Conservation (phyloP, 2,888 invertebrate species). For the Spodoptera picta region DNA sequence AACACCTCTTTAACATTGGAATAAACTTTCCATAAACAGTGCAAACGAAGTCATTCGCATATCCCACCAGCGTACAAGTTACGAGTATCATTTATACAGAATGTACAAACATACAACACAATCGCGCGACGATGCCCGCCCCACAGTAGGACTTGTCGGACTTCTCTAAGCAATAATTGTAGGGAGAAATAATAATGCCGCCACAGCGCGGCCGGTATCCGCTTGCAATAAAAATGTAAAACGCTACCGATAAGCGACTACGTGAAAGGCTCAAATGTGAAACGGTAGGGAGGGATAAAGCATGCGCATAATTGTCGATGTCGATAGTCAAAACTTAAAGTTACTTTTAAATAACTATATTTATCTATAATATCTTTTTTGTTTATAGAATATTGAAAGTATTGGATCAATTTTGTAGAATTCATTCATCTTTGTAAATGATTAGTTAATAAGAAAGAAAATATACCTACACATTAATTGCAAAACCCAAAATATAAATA, state of each 20-base stretch:
- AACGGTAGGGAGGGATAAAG: slow-evolving; percentile 71
- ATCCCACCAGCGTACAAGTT: background rate
- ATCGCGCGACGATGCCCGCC: slow-evolving; percentile 49
- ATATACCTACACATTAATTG: too few relatives aligned
- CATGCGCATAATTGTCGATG: slow-evolving; percentile 31
- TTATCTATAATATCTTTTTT: too few relatives aligned
- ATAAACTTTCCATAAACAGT: too few relatives aligned
- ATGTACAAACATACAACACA: slow-evolving; percentile 46
- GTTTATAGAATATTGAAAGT: too few relatives aligned
- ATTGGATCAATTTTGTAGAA: too few relatives aligned
- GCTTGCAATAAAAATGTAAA: slow-evolving; percentile 89
- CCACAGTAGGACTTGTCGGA: slow-evolving; percentile 52
- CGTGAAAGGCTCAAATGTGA: slow-evolving; percentile 84
- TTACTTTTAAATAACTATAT: too few relatives aligned
- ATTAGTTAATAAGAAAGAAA: too few relatives aligned
- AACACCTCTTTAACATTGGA: too few relatives aligned
- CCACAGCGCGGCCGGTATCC: slow-evolving; percentile 84
- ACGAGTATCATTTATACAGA: slow-evolving; percentile 26
- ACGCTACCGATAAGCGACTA: slow-evolving; percentile 85
- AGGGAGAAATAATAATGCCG: slow-evolving; percentile 86
- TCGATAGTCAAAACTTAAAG: slow-evolving; percentile 35
- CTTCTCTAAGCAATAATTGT: slow-evolving; percentile 87
- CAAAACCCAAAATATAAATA: too few relatives aligned
- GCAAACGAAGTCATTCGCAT: too few relatives aligned
- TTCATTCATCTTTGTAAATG: too few relatives aligned